Evolutionary conservation across 1,140 invertebrate species (phyloP).

Genomic region (Augochlora pura): DNA sequence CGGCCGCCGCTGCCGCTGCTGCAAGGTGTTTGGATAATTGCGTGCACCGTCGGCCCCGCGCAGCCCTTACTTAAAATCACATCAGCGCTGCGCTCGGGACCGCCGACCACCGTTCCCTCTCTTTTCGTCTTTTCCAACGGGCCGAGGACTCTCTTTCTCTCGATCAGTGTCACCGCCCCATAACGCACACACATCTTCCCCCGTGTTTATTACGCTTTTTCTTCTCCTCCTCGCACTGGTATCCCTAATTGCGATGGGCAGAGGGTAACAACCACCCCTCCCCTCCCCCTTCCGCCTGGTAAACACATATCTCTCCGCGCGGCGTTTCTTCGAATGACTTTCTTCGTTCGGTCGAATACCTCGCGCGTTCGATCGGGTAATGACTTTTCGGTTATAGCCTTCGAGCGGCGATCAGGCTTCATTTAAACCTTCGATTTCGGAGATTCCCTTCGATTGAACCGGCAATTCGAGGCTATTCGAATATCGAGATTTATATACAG

Average conservation of each 20-base stretch:
- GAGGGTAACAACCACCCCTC: neutral
- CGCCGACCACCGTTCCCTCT: conserved; percentile 3
- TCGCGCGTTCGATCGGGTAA: no score
- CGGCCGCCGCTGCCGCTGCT: conserved; percentile 15
- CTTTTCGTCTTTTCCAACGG: neutral
- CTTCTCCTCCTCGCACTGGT: neutral
- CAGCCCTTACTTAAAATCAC: conserved; percentile 75
- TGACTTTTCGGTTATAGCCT: no score
- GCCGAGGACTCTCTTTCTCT: neutral
- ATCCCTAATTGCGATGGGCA: conserved; percentile 8
- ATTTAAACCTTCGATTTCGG: no score
- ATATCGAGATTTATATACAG: no score
- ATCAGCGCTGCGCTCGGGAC: conserved; percentile 61
- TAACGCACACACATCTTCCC: conserved; percentile 34
- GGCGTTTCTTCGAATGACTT: neutral
- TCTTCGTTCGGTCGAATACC: neutral
- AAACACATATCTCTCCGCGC: neutral
- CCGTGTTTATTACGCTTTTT: conserved; percentile 42
- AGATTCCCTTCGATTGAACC: no score
- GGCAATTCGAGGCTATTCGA: no score
- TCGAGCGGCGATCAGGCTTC: no score
- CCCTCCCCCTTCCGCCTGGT: no score
- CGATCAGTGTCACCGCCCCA: conserved; percentile 49
- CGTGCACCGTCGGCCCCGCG: conserved; percentile 57
- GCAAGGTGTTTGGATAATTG: conserved; percentile 76